Evolutionary conservation across 2,113 vertebrate genomes (phyloP), one percentile per base, ranked within the genome.

Genomic region (Catagonus wagneri): DNA sequence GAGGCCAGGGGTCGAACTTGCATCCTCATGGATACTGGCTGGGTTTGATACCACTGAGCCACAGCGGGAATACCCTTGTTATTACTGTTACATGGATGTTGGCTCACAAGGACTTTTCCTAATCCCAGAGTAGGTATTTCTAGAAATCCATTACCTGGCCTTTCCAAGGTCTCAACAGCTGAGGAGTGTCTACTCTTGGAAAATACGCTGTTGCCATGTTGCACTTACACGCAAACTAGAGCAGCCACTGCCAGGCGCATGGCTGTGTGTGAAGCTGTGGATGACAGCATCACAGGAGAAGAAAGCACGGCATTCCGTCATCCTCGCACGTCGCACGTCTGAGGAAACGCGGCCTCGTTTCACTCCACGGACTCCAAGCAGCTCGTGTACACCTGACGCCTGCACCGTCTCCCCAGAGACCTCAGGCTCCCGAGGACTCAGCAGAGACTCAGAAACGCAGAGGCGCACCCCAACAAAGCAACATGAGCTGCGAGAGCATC

Each of bases 261-360:
- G 61, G 39, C 66, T 25, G 16, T 19, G 11, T 1, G 1, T 3
- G n/a, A 13, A 39, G 25, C 8, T 5, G 27, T 29, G 60, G 20
- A 10, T 2, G 22, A 52, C 68, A 8, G 4, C 0, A 4, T 19
- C 2, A 7, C 4, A 6, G 29, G 36, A 1, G 50, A 56, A 27
- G 16, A 68, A 54, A 4, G 13, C 34, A 15, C 9, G 23, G 29
- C n/a, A 8, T 56, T 7, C 2, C 29, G 1, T 32, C 61, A 9
- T 1, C 44, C 14, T 29, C 56, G 34, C 12, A 3, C 6, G 29
- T 34, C 44, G 6, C 1, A 1, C 13, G 1, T 7, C 9, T 2
- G 10, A 39, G 34, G 3, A 27, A 44, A 34, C 29, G 11, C 4
- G 72, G 7, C 39, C 10, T 9, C 17, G 0, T 32, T 23, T 12